These are phyloP conservation scores for Centruroides vittatus DNA, from an alignment of 1,140 invertebrate species.

Conservation along the genomic window DNA sequence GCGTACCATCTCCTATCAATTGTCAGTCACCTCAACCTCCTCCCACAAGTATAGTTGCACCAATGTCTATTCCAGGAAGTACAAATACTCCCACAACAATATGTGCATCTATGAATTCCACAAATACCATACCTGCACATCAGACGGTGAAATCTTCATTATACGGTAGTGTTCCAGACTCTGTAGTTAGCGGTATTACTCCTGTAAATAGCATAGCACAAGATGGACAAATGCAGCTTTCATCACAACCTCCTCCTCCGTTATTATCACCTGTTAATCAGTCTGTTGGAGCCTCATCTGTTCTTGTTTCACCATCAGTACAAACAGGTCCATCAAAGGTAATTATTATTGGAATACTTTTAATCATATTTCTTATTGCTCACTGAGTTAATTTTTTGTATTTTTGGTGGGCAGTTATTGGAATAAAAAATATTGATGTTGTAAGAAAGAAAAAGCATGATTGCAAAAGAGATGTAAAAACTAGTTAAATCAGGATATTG, in stretches of 20 bases:
- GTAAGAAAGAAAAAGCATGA: too few species aligned
- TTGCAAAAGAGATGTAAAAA: too few species aligned
- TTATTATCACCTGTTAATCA: neutral
- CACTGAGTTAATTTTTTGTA: too few species aligned
- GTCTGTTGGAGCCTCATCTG: neutral
- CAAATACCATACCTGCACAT: neutral
- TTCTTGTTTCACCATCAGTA: neutral
- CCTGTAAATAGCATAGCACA: too few species aligned
- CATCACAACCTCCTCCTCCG: neutral
- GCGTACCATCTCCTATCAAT: conserved; percentile 1
- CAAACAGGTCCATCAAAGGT: conserved; percentile 8
- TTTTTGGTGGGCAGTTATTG: too few species aligned
- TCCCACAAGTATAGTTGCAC: conserved; percentile 9
- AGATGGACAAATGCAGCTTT: neutral
- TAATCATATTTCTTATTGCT: neutral
- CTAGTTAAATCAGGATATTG: too few species aligned
- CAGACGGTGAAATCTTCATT: too few species aligned
- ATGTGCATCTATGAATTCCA: conserved; percentile 10
- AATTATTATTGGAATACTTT: neutral
- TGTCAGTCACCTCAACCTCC: conserved; percentile 10
- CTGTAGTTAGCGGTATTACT: too few species aligned
- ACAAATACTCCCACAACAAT: conserved; percentile 17
- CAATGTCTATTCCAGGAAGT: conserved; percentile 12
- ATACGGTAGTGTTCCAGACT: too few species aligned
- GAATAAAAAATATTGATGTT: too few species aligned